Conservation (phyloP, 2,797 vertebrate species). For the Gila robusta region DNA sequence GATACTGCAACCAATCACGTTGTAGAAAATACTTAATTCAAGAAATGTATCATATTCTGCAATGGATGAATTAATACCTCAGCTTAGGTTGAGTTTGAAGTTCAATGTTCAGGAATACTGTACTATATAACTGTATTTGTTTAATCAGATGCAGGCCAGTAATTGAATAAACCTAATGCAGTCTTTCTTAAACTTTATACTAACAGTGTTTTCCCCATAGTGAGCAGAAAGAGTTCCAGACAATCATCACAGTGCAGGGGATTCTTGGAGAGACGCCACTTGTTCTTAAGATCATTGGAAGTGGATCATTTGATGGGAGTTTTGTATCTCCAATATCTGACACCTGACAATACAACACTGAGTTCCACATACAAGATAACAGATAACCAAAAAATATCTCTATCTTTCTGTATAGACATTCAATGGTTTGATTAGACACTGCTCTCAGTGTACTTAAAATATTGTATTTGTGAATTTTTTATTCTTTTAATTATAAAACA, state of each 20-base stretch:
- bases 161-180: neutral
- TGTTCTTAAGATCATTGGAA: constrained; percentile 76
- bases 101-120: neutral
- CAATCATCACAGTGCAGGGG: constrained; percentile 77
- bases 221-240: constrained; percentile 73
- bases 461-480: neutral
- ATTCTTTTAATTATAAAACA: neutral
- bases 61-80: neutral
- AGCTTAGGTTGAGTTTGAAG: neutral
- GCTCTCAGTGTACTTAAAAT: neutral
- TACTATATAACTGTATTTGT: constrained; percentile 1
- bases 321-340: constrained; percentile 46
- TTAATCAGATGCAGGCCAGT: neutral
- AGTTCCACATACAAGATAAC: neutral
- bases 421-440: neutral
- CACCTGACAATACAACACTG: constrained; percentile 17
- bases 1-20: neutral
- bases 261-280: constrained; percentile 80
- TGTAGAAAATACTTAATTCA: neutral
- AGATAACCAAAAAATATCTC: neutral
- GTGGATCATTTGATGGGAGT: constrained; percentile 76
- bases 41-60: neutral
- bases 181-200: neutral
- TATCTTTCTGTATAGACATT: neutral
- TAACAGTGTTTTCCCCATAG: constrained; percentile 70